Conservation (phyloP, 2,888 invertebrate genomes). For the Nesidiocoris tenuis region DNA sequence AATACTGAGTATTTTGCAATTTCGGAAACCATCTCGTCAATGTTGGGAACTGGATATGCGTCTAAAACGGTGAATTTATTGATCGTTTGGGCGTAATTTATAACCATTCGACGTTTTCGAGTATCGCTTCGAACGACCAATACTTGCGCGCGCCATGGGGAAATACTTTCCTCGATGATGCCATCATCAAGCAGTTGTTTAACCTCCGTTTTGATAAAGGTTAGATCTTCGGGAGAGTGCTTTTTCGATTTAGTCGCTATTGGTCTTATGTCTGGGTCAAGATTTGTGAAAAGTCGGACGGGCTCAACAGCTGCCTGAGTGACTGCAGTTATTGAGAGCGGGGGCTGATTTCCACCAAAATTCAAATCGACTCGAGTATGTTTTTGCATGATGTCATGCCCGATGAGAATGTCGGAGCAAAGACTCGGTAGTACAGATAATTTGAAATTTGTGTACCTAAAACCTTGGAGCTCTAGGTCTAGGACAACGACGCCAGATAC, state of each 20-base stretch:
- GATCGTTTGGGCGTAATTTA: slow-evolving; percentile 14
- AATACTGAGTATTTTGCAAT: slow-evolving; percentile 6
- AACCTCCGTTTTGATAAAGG: slow-evolving; percentile 12
- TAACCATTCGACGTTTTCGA: slow-evolving; percentile 20
- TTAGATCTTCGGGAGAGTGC: neutral
- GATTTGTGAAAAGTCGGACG: neutral
- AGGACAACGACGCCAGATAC: neutral
- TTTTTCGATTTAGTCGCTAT: slow-evolving; percentile 16
- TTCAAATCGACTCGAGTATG: neutral
- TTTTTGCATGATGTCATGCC: slow-evolving; percentile 12
- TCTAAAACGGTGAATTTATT: slow-evolving; percentile 3
- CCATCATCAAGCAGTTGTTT: slow-evolving; percentile 1
- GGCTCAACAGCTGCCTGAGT: neutral
- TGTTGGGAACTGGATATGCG: slow-evolving; percentile 58
- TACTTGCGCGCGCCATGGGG: slow-evolving; percentile 28
- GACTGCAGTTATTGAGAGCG: slow-evolving; percentile 1
- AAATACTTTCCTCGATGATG: slow-evolving; percentile 15
- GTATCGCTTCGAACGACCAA: slow-evolving; percentile 18
- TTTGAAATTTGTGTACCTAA: slow-evolving; percentile 6
- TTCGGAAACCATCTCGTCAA: slow-evolving; percentile 14
- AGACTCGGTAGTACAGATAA: neutral
- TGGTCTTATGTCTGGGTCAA: neutral
- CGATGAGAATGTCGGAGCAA: slow-evolving; percentile 13
- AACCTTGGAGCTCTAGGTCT: neutral
- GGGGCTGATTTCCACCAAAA: slow-evolving; percentile 5